Percentiles rank a stretch among this genome's conserved stretches.
phyloP scores from a whole-genome alignment of 2,888 invertebrate species.

The Agonopterix arenella region DNA sequence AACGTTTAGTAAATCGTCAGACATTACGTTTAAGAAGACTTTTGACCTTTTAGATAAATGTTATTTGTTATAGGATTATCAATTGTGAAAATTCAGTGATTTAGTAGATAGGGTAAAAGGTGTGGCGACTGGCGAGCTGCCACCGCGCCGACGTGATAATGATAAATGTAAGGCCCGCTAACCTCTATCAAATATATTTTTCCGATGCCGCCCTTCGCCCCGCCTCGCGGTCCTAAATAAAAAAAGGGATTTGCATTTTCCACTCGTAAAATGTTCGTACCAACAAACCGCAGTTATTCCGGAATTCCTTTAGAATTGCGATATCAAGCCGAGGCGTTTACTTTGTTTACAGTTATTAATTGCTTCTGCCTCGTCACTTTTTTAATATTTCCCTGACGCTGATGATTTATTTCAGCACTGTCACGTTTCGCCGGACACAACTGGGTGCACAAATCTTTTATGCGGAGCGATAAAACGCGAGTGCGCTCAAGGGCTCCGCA shows the following conservation, averaged over 20 bases:
- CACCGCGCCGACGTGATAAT: slow-evolving; percentile 52
- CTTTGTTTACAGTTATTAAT: slow-evolving; percentile 38
- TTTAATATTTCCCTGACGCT: slow-evolving; percentile 38
- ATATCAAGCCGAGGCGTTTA: slow-evolving; percentile 18
- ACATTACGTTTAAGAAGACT: too few relatives aligned
- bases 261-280: slow-evolving; percentile 27
- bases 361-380: slow-evolving; percentile 42
- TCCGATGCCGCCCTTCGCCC: slow-evolving; percentile 38
- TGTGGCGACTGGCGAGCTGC: slow-evolving; percentile 45
- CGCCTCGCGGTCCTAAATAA: slow-evolving; percentile 30
- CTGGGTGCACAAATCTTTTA: slow-evolving; percentile 23
- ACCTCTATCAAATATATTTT: slow-evolving; percentile 59
- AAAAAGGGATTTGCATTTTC: slow-evolving; percentile 53
- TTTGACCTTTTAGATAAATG: too few relatives aligned
- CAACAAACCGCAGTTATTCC: slow-evolving; percentile 23
- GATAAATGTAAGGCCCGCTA: slow-evolving; percentile 56
- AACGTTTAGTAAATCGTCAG: too few relatives aligned
- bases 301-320: slow-evolving; percentile 27
- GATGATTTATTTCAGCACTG: slow-evolving; percentile 39
- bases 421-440: slow-evolving; percentile 19
- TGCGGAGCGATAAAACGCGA: slow-evolving; percentile 32
- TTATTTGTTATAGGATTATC: slow-evolving; percentile 6
- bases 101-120: slow-evolving; percentile 40
- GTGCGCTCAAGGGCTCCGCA: slow-evolving; percentile 32
- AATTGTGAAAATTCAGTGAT: slow-evolving; percentile 40